phyloP scores from a whole-genome alignment of 2,797 vertebrate genomes.

The Sebastes dallii region DNA sequence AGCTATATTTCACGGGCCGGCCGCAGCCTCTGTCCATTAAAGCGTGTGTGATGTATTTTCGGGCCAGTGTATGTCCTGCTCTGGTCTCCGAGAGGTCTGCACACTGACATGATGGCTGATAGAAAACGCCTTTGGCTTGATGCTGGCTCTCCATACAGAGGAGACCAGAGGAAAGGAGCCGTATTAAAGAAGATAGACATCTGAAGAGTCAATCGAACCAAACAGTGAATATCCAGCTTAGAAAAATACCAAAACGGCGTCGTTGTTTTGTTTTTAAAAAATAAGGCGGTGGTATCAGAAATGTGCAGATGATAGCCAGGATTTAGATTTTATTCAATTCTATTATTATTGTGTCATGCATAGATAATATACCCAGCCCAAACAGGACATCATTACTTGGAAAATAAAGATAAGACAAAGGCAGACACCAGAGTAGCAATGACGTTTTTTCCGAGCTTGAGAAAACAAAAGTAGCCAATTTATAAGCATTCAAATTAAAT shows the following conservation, averaged over 20 bases:
- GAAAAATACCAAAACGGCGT: slow-evolving; percentile 19
- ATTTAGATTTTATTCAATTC: neutral
- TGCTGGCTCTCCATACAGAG: slow-evolving; percentile 37
- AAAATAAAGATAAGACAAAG: no score
- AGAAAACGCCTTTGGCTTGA: slow-evolving; percentile 77
- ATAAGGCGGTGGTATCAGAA: neutral
- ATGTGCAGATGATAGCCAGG: neutral
- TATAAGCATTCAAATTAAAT: no score
- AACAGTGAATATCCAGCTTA: slow-evolving; percentile 7
- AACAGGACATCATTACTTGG: no score
- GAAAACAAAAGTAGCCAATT: no score
- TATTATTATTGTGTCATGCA: no score
- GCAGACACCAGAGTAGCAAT: no score
- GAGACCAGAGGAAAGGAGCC: neutral
- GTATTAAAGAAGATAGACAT: slow-evolving; percentile 41
- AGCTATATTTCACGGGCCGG: slow-evolving; percentile 78
- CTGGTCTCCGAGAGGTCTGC: slow-evolving; percentile 77
- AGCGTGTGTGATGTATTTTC: slow-evolving; percentile 79
- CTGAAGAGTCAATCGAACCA: slow-evolving; percentile 38
- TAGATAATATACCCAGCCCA: no score
- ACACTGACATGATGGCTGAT: slow-evolving; percentile 80
- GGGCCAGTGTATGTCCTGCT: slow-evolving; percentile 81
- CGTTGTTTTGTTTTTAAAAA: slow-evolving; percentile 1
- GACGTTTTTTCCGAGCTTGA: no score
- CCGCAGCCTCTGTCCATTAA: slow-evolving; percentile 75